phyloP scores from a whole-genome alignment of 64 coral and sea anemone species.

The Stichodactyla mertensii region DNA sequence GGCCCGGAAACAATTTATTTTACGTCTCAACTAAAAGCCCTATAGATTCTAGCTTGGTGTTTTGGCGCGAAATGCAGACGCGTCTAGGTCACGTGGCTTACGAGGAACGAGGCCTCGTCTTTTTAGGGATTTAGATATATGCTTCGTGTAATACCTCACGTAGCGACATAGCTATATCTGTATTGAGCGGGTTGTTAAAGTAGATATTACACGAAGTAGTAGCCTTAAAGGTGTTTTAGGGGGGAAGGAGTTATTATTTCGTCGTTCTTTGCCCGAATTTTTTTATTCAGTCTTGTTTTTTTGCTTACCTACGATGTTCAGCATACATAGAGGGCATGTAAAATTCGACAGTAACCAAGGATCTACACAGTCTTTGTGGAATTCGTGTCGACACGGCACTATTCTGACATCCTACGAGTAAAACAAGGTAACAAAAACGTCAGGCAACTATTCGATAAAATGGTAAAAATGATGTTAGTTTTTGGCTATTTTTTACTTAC shows the following conservation, averaged over 20 bases:
- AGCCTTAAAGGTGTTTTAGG: neutral
- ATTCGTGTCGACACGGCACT: conserved; percentile 89
- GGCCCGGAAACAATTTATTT: no score
- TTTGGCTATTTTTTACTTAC: conserved; percentile 24
- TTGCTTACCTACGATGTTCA: conserved; percentile 92
- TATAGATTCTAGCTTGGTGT: neutral
- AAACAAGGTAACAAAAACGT: neutral
- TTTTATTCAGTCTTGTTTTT: neutral
- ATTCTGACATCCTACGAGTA: conserved; percentile 84
- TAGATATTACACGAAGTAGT: neutral
- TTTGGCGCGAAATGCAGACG: neutral
- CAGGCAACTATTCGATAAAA: neutral
- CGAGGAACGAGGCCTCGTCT: neutral
- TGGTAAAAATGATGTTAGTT: neutral
- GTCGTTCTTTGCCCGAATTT: neutral
- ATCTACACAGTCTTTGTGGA: conserved; percentile 91
- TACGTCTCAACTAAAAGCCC: no score
- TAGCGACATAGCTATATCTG: neutral
- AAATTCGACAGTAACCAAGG: conserved; percentile 98
- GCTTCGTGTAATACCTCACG: neutral
- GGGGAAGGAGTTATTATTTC: no score
- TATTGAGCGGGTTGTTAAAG: neutral
- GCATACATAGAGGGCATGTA: conserved; percentile 95
- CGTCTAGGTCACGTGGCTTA: neutral
- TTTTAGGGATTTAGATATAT: neutral